A percentile compares a stretch with the other conserved stretches of the same genome.
phyloP scores from a whole-genome alignment of 2,113 vertebrate genomes.

The Paedocypris sp. region DNA sequence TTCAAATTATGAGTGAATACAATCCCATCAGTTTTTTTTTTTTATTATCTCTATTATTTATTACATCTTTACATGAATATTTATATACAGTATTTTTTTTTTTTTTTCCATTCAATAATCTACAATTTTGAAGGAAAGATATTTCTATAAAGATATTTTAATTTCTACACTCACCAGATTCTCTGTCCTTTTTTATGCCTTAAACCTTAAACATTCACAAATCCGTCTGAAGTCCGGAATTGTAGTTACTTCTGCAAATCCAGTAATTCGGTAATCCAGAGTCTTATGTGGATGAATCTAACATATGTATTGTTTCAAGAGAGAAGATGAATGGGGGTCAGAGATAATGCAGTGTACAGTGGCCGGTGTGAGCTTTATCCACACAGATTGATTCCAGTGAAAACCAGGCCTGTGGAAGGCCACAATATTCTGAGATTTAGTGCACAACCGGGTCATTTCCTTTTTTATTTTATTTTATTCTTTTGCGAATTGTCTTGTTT shows the following conservation, averaged over 20 bases:
- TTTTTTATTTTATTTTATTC: background rate
- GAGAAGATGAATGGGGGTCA: background rate
- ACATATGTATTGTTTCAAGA: conserved; percentile 4
- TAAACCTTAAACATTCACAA: background rate
- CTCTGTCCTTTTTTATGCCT: background rate
- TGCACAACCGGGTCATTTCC: conserved; percentile 48
- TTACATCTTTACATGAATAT: too few relatives aligned
- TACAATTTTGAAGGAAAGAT: too few relatives aligned
- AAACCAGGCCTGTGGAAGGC: conserved; percentile 44
- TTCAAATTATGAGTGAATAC: too few relatives aligned
- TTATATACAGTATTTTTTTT: too few relatives aligned
- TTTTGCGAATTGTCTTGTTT: conserved; percentile 3
- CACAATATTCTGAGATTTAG: conserved; percentile 59
- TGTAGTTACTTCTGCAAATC: conserved; percentile 3
- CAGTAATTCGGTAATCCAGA: conserved; percentile 1
- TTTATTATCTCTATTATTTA: too few relatives aligned
- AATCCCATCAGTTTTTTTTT: too few relatives aligned
- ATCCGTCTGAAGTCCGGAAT: conserved; percentile 10
- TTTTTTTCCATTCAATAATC: too few relatives aligned
- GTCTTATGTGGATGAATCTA: background rate
- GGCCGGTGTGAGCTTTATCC: conserved; percentile 46
- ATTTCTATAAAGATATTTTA: too few relatives aligned
- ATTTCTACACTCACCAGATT: too few relatives aligned
- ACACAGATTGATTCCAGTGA: conserved; percentile 50
- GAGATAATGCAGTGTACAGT: conserved; percentile 1